Evolutionary conservation across 53 echinoderm and acorn worm species (phyloP), one percentile per base, ranked within the genome.

Genomic region (Hippasteria phrygiana): DNA sequence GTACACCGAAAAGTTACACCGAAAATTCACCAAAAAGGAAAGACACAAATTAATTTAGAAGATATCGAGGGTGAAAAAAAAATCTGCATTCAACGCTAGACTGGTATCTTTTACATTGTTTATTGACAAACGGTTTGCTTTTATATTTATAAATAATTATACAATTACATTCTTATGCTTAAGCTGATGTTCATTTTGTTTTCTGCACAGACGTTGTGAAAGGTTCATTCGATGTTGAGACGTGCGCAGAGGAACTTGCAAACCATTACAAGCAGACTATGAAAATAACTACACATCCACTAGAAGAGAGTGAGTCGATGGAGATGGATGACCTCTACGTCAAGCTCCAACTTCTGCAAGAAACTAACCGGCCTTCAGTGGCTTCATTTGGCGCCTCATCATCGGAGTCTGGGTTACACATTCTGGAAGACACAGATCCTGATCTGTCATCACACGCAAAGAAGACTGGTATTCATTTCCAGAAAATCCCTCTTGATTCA

Each of bases 281-380:
- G 76, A 76, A 50, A 76, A 51, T 76, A 17, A 32, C 53, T 2
- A 76, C 76, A 18, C 31, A 76, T 34, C 51, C 76, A 4, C 27
- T 31, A 33, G 76, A 47, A 32, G 29, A 34, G 14, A 28, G 34
- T 2, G 16, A 18, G 50, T 14, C 50, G 14, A 51, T 29, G 48
- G 76, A 32, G 33, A 76, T 76, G 76, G 17, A 31, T 17, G 76
- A 76, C 28, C 28, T 76, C 29, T 31, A 76, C 33, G 76, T 76
- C 17, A 51, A 76, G 33, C 50, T 28, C 31, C 76, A 32, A 20
- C 76, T 76, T 17, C 36, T 76, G 76, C 47, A 48, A 18, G 76
- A 76, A 34, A 76, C 76, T 0, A 76, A 76, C 50, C 48, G 43
- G 7, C 76, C 50, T 3, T 3, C 16, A 17, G 11, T 18, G 11